Base-by-base conservation (phyloP, 2,797 vertebrate species). In the Periophthalmus magnuspinnatus region DNA sequence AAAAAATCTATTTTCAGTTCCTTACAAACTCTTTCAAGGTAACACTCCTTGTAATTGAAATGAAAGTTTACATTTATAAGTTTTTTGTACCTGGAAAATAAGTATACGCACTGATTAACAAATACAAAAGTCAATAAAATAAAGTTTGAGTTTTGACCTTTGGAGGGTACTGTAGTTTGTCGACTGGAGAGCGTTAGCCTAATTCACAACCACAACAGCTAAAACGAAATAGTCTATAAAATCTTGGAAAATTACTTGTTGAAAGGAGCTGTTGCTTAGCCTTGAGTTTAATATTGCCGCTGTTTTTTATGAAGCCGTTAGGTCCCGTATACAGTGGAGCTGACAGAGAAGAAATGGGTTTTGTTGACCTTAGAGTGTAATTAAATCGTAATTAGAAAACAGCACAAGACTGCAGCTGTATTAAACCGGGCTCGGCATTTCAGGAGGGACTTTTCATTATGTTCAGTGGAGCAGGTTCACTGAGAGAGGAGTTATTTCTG, bases 371-470 rank as follows among this genome's bases (percentile, higher is more conserved):
- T 72, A 63, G 32, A 14, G 24, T 81, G 58, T 77, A 82, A 84
- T 86, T 81, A 82, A 77, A 84, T 70, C 64, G 71, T 80, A 82
- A 84, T 86, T 86, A 82, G 71, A 77, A 85, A 76, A 76, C 50
- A 55, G 55, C 69, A 68, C 75, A 75, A 33, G 81, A 76, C 70
- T 62, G 71, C 33, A n/a, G 11, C 14, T 33, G 66, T 61, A 71
- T 70, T 57, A 80, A 80, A 69, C 32, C 6, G 41, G 41, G 10
- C 41, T 14, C 41, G 62, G 47, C 62, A 48, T 64, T 64, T 64
- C 38, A 64, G 62, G n/a, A 22, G 41, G 62, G 41, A 48, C 41
- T 24, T 38, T 62, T 48, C 62, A 64, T 64, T 64, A 64, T 64
- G 62, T 64, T 64, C 62, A 48, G 62, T 47, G 62, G 41, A 64